Evolutionary conservation across 2,113 vertebrate genomes (phyloP).

Genomic region (Benitochromis conjunctus): DNA sequence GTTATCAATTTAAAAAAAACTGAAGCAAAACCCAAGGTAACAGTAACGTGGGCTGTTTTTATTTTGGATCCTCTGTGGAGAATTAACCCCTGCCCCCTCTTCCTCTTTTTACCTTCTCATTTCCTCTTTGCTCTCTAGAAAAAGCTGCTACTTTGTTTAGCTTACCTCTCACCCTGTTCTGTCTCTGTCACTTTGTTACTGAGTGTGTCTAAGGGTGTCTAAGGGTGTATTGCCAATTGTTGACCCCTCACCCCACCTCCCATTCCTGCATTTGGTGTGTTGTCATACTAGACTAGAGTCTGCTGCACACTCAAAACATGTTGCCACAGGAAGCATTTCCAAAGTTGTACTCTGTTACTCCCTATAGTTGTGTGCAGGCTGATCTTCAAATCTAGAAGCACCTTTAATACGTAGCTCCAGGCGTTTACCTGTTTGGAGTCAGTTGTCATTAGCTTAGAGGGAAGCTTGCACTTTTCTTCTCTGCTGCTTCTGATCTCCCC

Average conservation of each 20-base stretch:
- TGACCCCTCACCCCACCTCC: not conserved
- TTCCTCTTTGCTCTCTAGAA: not conserved
- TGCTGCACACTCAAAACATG: not conserved
- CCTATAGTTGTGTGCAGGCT: not conserved
- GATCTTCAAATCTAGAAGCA: not conserved
- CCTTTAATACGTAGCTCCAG: constrained; percentile 9
- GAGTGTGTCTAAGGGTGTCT: no score
- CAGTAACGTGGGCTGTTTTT: constrained; percentile 7
- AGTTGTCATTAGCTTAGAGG: constrained; percentile 22
- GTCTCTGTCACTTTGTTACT: not conserved
- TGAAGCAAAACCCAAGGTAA: constrained; percentile 10
- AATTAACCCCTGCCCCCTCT: not conserved
- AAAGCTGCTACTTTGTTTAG: not conserved
- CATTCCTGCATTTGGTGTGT: not conserved
- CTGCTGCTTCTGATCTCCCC: constrained; percentile 6
- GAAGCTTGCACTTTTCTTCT: not conserved
- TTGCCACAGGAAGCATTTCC: not conserved
- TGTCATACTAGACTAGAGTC: not conserved
- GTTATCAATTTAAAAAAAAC: not conserved
- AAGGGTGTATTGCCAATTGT: not conserved
- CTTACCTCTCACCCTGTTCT: not conserved
- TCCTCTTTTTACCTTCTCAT: not conserved
- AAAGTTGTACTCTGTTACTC: not conserved
- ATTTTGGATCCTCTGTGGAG: constrained; percentile 20
- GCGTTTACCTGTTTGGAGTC: constrained; percentile 28